Percentiles rank a stretch among this genome's conserved stretches.
Conservation (phyloP, 2,113 vertebrate species). For the Mus musculus region DNA sequence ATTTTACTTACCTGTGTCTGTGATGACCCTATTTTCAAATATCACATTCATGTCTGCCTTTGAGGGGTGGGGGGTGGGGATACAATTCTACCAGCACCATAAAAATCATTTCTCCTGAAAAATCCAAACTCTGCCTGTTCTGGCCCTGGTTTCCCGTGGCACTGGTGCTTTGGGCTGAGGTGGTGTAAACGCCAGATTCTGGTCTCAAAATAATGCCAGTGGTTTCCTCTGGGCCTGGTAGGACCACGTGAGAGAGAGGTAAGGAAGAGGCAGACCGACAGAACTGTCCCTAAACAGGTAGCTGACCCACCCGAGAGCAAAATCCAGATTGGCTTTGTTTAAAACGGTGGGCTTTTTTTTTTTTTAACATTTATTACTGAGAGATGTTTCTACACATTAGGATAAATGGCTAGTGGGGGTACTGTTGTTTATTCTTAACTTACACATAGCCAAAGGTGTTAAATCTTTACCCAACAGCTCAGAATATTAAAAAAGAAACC, state of each 20-base stretch:
- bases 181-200: not conserved
- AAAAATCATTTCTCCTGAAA: not conserved
- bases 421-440: not conserved
- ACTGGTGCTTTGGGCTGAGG: not conserved
- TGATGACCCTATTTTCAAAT: not conserved
- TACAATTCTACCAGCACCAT: not conserved
- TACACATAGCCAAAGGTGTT: not conserved
- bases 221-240: not conserved
- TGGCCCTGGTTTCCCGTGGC: not conserved
- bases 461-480: not conserved
- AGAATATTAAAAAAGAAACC: not conserved
- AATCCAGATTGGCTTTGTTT: not conserved
- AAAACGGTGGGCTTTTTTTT: not conserved
- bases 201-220: not conserved
- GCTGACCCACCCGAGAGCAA: not conserved
- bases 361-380: not conserved
- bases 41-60: not conserved
- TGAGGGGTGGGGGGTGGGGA: not conserved
- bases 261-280: fast-evolving
- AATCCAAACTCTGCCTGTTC: not conserved
- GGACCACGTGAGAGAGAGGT: not conserved
- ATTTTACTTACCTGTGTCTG: not conserved
- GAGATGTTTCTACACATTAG: slow-evolving; percentile 2
- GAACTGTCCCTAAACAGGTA: not conserved
- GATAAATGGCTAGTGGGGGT: not conserved